Percentiles rank a stretch among this genome's conserved stretches.
Conservation (phyloP, 2,888 invertebrate species). For the Amphiduros pacificus region DNA sequence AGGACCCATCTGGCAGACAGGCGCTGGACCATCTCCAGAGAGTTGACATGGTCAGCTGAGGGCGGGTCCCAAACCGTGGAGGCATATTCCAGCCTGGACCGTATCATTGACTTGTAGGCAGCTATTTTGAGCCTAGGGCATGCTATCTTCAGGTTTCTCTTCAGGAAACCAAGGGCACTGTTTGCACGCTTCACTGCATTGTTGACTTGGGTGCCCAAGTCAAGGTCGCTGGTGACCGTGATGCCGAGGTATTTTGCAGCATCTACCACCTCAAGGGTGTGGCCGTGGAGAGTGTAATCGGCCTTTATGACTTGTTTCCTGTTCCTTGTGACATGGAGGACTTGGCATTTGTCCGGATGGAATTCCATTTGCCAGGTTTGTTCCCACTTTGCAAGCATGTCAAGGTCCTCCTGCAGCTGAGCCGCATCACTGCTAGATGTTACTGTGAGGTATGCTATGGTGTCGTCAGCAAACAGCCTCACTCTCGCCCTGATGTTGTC, state of each 20-base stretch:
- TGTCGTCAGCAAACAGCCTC: background rate
- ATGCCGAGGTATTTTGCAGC: background rate
- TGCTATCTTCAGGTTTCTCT: background rate
- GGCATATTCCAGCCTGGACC: background rate
- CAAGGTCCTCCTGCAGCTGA: background rate
- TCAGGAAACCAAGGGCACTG: background rate
- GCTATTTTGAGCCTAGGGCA: background rate
- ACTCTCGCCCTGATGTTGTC: background rate
- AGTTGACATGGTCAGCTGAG: background rate
- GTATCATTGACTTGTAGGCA: background rate
- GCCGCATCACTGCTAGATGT: background rate
- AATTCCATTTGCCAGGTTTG: background rate
- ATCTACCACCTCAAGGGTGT: background rate
- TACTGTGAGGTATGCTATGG: background rate
- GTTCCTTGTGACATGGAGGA: background rate
- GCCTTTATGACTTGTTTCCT: background rate
- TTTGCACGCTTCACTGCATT: background rate
- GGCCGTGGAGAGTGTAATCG: background rate
- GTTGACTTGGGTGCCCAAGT: background rate
- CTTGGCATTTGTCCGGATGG: background rate
- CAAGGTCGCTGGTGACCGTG: background rate
- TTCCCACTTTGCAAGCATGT: background rate
- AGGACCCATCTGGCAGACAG: background rate
- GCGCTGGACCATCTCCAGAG: background rate
- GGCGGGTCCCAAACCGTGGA: background rate